Evolutionary conservation across 2,888 invertebrate genomes (phyloP), one percentile per base, ranked within the genome.

Genomic region (Catocala sponsa): DNA sequence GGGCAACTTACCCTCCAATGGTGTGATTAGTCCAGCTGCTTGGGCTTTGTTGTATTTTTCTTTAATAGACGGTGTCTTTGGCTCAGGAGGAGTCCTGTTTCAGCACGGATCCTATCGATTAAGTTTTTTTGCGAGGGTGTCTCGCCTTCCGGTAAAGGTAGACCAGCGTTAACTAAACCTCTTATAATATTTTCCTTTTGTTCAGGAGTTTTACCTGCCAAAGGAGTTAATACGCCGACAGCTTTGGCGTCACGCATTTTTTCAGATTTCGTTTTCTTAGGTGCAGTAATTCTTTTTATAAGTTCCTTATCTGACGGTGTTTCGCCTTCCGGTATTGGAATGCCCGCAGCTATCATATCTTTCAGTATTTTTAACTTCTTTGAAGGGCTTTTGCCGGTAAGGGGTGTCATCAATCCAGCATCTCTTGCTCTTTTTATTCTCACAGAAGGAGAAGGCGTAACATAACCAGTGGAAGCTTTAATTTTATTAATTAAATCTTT

Each of bases 21-120:
- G 79, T 6, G 65, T 61, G 0, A 79, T 15, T 0, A 75, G 10
- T 0, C 82, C 82, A 0, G 65, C 74, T 4, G 68, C 71, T 65
- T 68, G 63, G 0, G 80, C 81, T 74, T 76, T 63, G 7, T 64
- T 54, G 41, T 68, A 73, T 60, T 68, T 78, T 48, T 50, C 79
- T 79, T 56, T 76, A 56, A 47, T 78, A 48, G 0, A 33, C 12
- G 66, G 42, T 5, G 49, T 59, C 47, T 38, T 38, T 38, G 35
- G 35, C 35, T 55, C 70, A 38, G 52, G 55, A 0, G 70, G n/a
- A 63, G 0, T 15, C 74, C 74, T 5, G 84, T n/a, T 1, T 82
- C 81, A 11, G 44, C 41, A 1, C 67, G 61, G 9, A 73, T 46
- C 12, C 35, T 0, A 38, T 73, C 70, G 2, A 72, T 52, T 0